Evolutionary conservation across 2,113 vertebrate genomes (phyloP).

Genomic region (Spheniscus mendiculus): DNA sequence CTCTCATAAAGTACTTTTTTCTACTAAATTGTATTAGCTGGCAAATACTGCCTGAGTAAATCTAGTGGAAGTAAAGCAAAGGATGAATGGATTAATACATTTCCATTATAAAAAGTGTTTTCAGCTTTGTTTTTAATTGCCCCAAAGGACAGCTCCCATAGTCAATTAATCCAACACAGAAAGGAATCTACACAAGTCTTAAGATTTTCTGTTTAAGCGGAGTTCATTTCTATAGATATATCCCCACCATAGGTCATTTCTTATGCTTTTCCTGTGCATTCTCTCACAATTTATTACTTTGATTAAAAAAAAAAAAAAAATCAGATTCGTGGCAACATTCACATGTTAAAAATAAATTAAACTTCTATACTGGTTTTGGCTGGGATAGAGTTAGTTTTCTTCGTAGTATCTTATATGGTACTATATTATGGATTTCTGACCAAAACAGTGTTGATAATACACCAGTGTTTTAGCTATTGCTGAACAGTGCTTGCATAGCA

Average conservation of each 20-base stretch:
- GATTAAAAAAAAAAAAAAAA: not conserved
- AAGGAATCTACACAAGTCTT: not conserved
- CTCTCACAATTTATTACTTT: not conserved
- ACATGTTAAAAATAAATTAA: not conserved
- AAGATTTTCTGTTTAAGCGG: not conserved
- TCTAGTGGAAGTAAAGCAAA: not conserved
- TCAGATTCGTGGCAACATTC: not conserved
- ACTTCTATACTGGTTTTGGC: not conserved
- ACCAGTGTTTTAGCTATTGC: not conserved
- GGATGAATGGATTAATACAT: not conserved
- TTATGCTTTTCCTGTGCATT: not conserved
- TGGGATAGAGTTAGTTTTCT: not conserved
- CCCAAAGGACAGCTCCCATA: not conserved
- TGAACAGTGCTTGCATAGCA: not conserved
- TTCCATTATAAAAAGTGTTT: not conserved
- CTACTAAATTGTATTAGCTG: not conserved
- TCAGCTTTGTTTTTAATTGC: not conserved
- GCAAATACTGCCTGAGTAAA: not conserved
- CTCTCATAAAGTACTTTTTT: not conserved
- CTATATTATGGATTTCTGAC: not conserved
- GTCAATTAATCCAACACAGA: not conserved
- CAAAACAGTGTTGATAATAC: not conserved
- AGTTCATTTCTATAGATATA: not conserved
- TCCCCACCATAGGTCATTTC: not conserved
- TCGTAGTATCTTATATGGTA: not conserved